These are phyloP conservation scores for Mus minutoides DNA, from an alignment of 2,797 vertebrate species.

Conservation along the genomic window DNA sequence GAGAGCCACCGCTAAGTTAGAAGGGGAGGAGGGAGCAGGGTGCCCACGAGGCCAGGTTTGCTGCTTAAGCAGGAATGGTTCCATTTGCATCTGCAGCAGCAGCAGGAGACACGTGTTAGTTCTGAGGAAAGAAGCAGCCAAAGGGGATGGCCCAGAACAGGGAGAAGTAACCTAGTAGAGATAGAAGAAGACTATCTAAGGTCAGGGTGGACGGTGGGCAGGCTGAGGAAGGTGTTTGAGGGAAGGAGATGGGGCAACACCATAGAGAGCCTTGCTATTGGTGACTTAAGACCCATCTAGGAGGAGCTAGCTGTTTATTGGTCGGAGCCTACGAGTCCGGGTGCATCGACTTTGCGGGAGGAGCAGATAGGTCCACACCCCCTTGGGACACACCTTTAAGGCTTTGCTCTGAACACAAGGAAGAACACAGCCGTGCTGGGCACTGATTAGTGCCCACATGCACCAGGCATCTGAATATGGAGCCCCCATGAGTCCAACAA, in stretches of 20 bases:
- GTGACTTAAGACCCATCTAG: neutral
- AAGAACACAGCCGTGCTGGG: slow-evolving; percentile 4
- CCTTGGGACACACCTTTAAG: neutral
- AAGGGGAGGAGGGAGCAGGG: neutral
- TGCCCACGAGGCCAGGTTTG: neutral
- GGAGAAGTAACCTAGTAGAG: neutral
- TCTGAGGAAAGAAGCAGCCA: neutral
- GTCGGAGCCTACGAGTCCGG: neutral
- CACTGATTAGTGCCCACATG: neutral
- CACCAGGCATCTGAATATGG: slow-evolving; percentile 47
- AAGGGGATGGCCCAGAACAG: neutral
- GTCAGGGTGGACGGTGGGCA: neutral
- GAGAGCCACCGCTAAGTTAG: slow-evolving; percentile 50
- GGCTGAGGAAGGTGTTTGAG: neutral
- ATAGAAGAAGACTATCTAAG: neutral
- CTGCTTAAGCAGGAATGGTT: slow-evolving; percentile 5
- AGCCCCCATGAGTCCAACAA: slow-evolving; percentile 51
- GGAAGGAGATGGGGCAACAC: neutral
- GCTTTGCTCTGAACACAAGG: slow-evolving; percentile 65
- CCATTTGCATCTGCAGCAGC: slow-evolving; percentile 14
- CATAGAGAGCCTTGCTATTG: neutral
- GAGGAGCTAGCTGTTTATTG: neutral
- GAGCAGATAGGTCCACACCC: neutral
- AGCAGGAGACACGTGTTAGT: neutral
- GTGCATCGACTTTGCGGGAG: neutral